Evolutionary conservation across 1,140 invertebrate genomes (phyloP).

Genomic region (Anastrepha obliqua): DNA sequence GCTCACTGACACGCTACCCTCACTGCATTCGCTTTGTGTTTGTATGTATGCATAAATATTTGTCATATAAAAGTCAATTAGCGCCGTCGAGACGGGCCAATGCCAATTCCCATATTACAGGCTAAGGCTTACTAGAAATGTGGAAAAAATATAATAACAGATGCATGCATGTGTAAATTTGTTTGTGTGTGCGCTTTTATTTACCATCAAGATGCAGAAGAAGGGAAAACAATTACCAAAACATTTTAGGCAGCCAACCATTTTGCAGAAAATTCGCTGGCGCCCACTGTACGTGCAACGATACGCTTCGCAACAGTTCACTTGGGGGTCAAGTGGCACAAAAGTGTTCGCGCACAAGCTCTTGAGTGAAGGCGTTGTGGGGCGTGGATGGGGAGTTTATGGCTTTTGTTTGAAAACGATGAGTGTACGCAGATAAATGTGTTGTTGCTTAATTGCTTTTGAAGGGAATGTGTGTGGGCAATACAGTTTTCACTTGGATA

Average conservation of each 20-base stretch:
- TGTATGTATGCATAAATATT: background rate
- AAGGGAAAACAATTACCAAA: slow-evolving; percentile 38
- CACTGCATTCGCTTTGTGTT: background rate
- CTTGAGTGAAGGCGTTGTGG: background rate
- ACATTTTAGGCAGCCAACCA: background rate
- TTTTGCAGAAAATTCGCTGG: slow-evolving; percentile 3
- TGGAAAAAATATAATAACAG: background rate
- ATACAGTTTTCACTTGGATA: background rate
- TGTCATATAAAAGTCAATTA: background rate
- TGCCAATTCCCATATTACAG: background rate
- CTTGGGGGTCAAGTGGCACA: slow-evolving; percentile 35
- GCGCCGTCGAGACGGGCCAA: background rate
- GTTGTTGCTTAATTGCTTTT: slow-evolving; percentile 11
- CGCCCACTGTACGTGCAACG: slow-evolving; percentile 12
- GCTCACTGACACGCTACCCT: background rate
- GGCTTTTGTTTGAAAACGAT: slow-evolving; percentile 28
- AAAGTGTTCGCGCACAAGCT: background rate
- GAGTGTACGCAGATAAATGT: slow-evolving; percentile 9
- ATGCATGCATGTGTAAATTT: background rate
- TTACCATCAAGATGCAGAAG: slow-evolving; percentile 21
- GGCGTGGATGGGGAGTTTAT: background rate
- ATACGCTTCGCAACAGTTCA: background rate
- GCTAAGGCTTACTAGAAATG: background rate
- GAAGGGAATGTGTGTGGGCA: background rate
- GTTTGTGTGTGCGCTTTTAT: slow-evolving; percentile 13